These are phyloP conservation scores for Parambassis ranga DNA, from an alignment of 2,797 vertebrate genomes.

Conservation along the genomic window DNA sequence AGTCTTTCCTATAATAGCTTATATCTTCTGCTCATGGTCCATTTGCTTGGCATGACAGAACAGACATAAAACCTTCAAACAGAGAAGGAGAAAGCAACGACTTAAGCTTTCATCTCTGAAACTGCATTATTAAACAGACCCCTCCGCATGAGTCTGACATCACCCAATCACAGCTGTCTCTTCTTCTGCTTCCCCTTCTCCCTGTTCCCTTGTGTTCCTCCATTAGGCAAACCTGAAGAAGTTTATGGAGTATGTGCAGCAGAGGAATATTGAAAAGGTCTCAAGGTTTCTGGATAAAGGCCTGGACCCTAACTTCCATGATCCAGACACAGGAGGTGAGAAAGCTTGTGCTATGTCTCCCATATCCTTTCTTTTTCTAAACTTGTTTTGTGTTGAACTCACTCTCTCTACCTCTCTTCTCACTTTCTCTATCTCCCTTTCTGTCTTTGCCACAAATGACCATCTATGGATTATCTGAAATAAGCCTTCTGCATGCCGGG, in stretches of 20 bases:
- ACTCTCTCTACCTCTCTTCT: too few species aligned
- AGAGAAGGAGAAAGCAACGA: constrained; percentile 39
- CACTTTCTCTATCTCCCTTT: neutral
- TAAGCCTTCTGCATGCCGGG: constrained; percentile 48
- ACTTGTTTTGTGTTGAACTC: constrained; percentile 12
- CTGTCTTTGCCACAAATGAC: constrained; percentile 35
- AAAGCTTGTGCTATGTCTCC: neutral
- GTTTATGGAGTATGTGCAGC: constrained; percentile 95
- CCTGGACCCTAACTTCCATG: constrained; percentile 97
- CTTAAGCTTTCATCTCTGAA: constrained; percentile 75
- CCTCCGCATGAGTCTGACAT: constrained; percentile 68
- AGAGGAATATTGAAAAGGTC: constrained; percentile 89
- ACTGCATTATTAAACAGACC: constrained; percentile 78
- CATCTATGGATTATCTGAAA: constrained; percentile 57
- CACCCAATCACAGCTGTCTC: constrained; percentile 65
- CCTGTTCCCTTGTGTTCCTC: constrained; percentile 45
- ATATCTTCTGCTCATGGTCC: constrained; percentile 43
- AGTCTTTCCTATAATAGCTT: constrained; percentile 35
- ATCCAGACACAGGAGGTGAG: constrained; percentile 94
- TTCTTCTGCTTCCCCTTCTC: constrained; percentile 24
- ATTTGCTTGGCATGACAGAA: constrained; percentile 63
- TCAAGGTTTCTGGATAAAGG: constrained; percentile 94
- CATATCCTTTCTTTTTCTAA: constrained; percentile 1
- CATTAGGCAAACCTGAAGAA: constrained; percentile 95
- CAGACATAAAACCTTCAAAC: constrained; percentile 64